Percentiles rank a stretch among this genome's conserved stretches.
Evolutionary conservation across 2,888 invertebrate species (phyloP).

Genomic region (Pammene fasciana): DNA sequence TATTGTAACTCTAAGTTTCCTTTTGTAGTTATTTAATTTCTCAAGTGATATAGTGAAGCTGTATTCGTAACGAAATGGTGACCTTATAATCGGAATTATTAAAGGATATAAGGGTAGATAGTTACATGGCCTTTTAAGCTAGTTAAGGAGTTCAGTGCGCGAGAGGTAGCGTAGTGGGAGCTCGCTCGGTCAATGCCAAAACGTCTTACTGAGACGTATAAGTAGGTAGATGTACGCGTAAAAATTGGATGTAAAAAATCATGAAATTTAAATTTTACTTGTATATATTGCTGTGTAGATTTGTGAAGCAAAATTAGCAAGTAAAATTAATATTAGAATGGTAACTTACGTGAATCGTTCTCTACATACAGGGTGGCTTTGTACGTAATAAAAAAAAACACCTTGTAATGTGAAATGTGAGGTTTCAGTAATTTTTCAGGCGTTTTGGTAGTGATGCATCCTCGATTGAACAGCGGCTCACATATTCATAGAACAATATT

Average conservation of each 20-base stretch:
- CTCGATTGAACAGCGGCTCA: slow-evolving; percentile 20
- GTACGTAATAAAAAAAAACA: neutral
- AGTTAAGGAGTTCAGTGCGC: slow-evolving; percentile 71
- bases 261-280: slow-evolving; percentile 25
- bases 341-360: slow-evolving; percentile 9
- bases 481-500: slow-evolving; percentile 44
- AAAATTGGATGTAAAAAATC: slow-evolving; percentile 16
- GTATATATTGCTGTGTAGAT: slow-evolving; percentile 19
- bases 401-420: neutral
- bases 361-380: slow-evolving; percentile 11
- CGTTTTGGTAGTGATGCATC: slow-evolving; percentile 42
- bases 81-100: slow-evolving; percentile 80
- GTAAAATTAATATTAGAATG: slow-evolving; percentile 24
- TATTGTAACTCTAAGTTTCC: slow-evolving; percentile 57
- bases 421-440: slow-evolving; percentile 12
- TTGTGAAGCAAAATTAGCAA: slow-evolving; percentile 15
- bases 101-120: slow-evolving; percentile 80
- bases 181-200: slow-evolving; percentile 22
- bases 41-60: slow-evolving; percentile 79
- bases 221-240: neutral
- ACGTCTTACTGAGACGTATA: slow-evolving; percentile 1
- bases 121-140: slow-evolving; percentile 78
- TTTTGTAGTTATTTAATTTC: slow-evolving; percentile 72
- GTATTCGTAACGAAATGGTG: slow-evolving; percentile 77
- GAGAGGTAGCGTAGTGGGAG: slow-evolving; percentile 55